Evolutionary conservation across 2,888 invertebrate species (phyloP), one percentile per base, ranked within the genome.

Genomic region (Bibio marci): DNA sequence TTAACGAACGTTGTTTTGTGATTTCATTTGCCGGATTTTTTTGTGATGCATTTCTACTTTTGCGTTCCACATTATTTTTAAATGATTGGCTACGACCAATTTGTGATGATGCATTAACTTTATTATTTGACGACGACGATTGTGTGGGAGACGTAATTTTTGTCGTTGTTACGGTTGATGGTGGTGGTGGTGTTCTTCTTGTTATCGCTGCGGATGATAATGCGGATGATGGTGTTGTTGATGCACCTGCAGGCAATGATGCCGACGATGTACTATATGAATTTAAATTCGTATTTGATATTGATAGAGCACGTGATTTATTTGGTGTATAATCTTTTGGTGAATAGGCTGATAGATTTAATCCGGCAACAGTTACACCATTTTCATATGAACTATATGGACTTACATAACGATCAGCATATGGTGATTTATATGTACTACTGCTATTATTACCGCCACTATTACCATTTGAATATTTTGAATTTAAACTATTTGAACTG

Each of bases 1-100:
- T 78, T 42, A 73, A 57, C 3, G 76, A 75, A 39, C 75, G 64
- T 43, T 22, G 22, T 6, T 22, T 4, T 6, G 5, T 4, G 4
- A 6, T 22, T 22, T 4, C 8, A 6, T 4, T 22, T 22, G 22
- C 4, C 4, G 4, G 5, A 6, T 4, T 6, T 30, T 37, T 34
- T 38, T 58, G 52, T 25, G 56, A 57, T 14, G 61, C 55, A 43
- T 53, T 58, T 14, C 63, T 54, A 10, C 58, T 58, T 41, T 62
- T 59, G 34, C 64, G 59, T 37, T 65, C 65, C 10, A 25, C 14
- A 42, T 61, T 63, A 45, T 58, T 60, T 22, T 59, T 53, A 40
- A 62, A 44, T 12, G 63, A 65, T 50, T 54, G 60, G 45, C 57
- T 64, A 44, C 59, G 62, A 44, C 50, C 57, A 41, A 56, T 54